Evolutionary conservation across 2,888 invertebrate genomes (phyloP).

Genomic region (Zaprionus obscuricornis): DNA sequence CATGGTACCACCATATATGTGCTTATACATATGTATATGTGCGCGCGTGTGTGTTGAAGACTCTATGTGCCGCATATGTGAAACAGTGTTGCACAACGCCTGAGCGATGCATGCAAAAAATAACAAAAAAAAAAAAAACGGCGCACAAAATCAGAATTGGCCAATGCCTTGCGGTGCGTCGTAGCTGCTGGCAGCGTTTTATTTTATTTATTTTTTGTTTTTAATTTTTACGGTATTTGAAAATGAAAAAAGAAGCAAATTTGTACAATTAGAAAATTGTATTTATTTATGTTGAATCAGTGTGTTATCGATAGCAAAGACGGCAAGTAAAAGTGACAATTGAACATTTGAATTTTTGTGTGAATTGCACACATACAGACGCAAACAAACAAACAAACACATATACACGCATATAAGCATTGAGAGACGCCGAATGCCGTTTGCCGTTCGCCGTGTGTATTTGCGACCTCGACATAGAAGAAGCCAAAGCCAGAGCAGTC

Average conservation of each 20-base stretch:
- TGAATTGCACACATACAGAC: conserved; percentile 19
- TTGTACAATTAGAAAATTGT: too few species aligned
- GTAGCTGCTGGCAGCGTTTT: conserved; percentile 19
- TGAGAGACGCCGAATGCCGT: conserved; percentile 50
- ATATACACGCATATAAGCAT: conserved; percentile 7
- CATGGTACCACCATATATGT: conserved; percentile 20
- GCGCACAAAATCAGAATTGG: conserved; percentile 57
- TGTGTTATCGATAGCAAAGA: conserved; percentile 67
- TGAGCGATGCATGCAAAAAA: conserved; percentile 46
- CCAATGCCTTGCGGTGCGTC: conserved; percentile 20
- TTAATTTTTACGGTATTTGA: too few species aligned
- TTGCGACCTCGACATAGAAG: conserved; percentile 75
- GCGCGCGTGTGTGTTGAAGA: conserved; percentile 48
- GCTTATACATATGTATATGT: conserved; percentile 4
- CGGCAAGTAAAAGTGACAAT: conserved; percentile 55
- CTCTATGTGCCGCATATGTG: conserved; percentile 69
- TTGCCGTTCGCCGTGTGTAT: conserved; percentile 42
- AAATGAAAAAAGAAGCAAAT: too few species aligned
- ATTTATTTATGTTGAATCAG: too few species aligned
- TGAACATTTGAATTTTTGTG: conserved; percentile 62
- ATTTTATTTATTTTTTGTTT: too few species aligned
- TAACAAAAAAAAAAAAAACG: conserved; percentile 40
- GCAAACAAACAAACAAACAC: conserved; percentile 9
- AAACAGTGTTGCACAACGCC: conserved; percentile 67
- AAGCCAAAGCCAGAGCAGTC: conserved; percentile 53